These are phyloP conservation scores for Eleutherodactylus coqui DNA, from an alignment of 2,797 vertebrate genomes.

Conservation along the genomic window DNA sequence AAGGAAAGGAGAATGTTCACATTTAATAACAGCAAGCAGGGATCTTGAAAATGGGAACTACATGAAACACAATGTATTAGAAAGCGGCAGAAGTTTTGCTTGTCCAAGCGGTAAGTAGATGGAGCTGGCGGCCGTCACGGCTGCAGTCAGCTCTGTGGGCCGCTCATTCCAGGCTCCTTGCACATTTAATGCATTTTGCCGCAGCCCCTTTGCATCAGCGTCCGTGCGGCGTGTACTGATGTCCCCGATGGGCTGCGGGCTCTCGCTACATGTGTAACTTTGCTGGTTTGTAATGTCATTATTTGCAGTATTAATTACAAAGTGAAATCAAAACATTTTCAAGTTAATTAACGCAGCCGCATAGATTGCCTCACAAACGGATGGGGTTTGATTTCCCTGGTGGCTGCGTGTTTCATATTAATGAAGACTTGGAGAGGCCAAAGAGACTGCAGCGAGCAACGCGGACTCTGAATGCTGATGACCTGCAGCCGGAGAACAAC, in stretches of 20 bases:
- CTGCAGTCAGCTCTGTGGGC: too few species aligned
- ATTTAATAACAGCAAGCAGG: not conserved
- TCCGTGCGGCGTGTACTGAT: not conserved
- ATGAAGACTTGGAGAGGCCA: constrained; percentile 33
- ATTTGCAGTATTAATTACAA: constrained; percentile 50
- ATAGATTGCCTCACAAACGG: not conserved
- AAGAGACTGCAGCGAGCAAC: not conserved
- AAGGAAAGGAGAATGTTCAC: not conserved
- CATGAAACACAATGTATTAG: not conserved
- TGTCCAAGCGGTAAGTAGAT: too few species aligned
- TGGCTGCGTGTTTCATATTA: constrained; percentile 42
- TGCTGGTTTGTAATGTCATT: constrained; percentile 37
- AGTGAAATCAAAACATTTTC: constrained; percentile 47
- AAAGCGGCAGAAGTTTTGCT: too few species aligned
- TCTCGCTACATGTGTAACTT: constrained; percentile 16
- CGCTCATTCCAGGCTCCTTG: too few species aligned
- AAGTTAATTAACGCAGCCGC: constrained; percentile 48
- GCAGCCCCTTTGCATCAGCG: not conserved
- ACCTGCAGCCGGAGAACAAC: not conserved
- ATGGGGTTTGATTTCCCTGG: constrained; percentile 46
- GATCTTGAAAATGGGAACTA: not conserved
- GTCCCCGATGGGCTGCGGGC: not conserved
- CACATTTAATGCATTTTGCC: not conserved
- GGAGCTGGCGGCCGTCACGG: too few species aligned
- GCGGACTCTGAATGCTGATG: constrained; percentile 49